A percentile compares a stretch with the other conserved stretches of the same genome.
Conservation (phyloP, 2,113 vertebrate species). For the Cyanoderma ruficeps region DNA sequence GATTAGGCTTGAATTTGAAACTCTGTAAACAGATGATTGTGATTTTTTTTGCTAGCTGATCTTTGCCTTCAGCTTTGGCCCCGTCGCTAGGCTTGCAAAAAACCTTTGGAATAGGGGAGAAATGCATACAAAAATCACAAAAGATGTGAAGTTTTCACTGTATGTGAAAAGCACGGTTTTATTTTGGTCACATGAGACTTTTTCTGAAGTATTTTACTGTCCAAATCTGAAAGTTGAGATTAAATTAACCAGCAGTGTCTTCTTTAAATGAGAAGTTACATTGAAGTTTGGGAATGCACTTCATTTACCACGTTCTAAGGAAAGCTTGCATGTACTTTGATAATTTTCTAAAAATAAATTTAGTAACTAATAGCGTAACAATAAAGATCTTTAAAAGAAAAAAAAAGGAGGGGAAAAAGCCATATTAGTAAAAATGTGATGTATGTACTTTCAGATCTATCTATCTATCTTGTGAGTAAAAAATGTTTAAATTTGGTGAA, state of each 20-base stretch:
- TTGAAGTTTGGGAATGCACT: conserved; percentile 30
- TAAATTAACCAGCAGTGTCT: conserved; percentile 50
- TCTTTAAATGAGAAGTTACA: conserved; percentile 15
- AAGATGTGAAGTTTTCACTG: background rate
- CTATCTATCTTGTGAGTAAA: conserved; percentile 61
- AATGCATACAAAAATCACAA: background rate
- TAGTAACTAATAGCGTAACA: conserved; percentile 60
- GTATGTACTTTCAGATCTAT: conserved; percentile 61
- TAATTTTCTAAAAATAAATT: conserved; percentile 67
- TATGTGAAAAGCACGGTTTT: background rate
- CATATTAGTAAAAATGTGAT: conserved; percentile 77
- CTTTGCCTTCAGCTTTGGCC: background rate
- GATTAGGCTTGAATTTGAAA: conserved; percentile 28
- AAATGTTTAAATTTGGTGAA: conserved; percentile 55
- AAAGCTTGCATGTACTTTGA: conserved; percentile 55
- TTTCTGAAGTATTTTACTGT: background rate
- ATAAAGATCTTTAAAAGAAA: conserved; percentile 47
- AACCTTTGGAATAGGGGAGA: background rate
- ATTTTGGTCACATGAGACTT: background rate
- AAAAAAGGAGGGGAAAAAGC: conserved; percentile 72
- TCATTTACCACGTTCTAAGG: conserved; percentile 20
- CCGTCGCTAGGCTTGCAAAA: background rate
- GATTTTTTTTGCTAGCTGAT: background rate
- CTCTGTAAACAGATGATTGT: background rate
- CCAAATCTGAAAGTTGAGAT: conserved; percentile 4